A percentile compares a stretch with the other conserved stretches of the same genome.
Evolutionary conservation across 1,140 invertebrate genomes (phyloP).

Genomic region (Ceratina japonica): DNA sequence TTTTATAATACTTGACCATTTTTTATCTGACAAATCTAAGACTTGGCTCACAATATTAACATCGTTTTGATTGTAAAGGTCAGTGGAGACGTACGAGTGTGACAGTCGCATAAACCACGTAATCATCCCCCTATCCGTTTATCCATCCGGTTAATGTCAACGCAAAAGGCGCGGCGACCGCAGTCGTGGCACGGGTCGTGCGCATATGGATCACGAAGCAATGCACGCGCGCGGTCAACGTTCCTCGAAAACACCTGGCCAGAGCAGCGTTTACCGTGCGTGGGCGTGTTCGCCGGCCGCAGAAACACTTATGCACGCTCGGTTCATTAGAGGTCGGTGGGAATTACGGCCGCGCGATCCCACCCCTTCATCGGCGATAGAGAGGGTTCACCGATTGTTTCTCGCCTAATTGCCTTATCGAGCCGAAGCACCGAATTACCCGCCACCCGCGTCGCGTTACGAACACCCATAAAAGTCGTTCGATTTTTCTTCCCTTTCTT

Average conservation of each 20-base stretch:
- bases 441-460: slow-evolving; percentile 41
- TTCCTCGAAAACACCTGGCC: slow-evolving; percentile 46
- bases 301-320: slow-evolving; percentile 59
- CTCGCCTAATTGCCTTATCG: slow-evolving; percentile 67
- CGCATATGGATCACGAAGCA: slow-evolving; percentile 16
- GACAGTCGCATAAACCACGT: neutral
- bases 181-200: slow-evolving; percentile 20
- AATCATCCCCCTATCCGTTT: neutral
- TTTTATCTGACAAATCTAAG: no score
- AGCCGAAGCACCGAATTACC: slow-evolving; percentile 45
- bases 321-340: slow-evolving; percentile 62
- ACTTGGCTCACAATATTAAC: no score
- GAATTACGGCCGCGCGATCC: slow-evolving; percentile 63
- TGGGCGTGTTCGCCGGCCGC: slow-evolving; percentile 39
- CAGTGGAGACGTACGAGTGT: no score
- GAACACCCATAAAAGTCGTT: slow-evolving; percentile 45
- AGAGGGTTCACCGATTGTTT: slow-evolving; percentile 65
- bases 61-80: no score
- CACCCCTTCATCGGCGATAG: neutral
- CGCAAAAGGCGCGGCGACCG: neutral
- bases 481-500: slow-evolving; percentile 34
- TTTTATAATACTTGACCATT: no score
- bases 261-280: slow-evolving; percentile 20
- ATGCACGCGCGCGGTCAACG: slow-evolving; percentile 11
- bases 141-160: slow-evolving; percentile 3